Evolutionary conservation across 2,888 invertebrate species (phyloP).

Genomic region (Lumbricus terrestris): DNA sequence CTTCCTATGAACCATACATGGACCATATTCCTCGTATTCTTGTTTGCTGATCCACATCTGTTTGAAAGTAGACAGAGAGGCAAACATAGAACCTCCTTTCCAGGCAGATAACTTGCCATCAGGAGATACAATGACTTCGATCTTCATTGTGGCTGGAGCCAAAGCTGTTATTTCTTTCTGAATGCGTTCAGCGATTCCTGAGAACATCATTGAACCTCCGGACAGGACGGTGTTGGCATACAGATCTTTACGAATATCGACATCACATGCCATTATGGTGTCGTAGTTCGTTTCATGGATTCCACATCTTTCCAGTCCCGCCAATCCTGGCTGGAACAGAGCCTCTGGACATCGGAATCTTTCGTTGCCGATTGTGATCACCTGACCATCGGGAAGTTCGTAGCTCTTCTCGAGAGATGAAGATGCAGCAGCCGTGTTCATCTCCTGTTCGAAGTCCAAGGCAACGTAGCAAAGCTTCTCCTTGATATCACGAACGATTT

Average conservation of each 20-base stretch:
- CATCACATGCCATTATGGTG: constrained; percentile 58
- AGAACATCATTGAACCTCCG: constrained; percentile 94
- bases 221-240: constrained; percentile 81
- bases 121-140: constrained; percentile 81
- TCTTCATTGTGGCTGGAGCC: constrained; percentile 68
- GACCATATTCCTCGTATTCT: constrained; percentile 85
- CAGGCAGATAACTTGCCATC: constrained; percentile 97
- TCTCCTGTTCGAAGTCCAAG: too few species aligned
- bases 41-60: constrained; percentile 96
- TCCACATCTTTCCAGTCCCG: constrained; percentile 49
- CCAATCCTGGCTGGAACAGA: constrained; percentile 57
- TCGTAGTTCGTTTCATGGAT: constrained; percentile 49
- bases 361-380: too few species aligned
- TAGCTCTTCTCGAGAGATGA: too few species aligned
- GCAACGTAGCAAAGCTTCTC: too few species aligned
- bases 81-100: constrained; percentile 96
- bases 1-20: constrained; percentile 92
- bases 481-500: too few species aligned
- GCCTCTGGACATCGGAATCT: too few species aligned
- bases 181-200: constrained; percentile 94
- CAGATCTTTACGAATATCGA: constrained; percentile 58
- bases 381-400: too few species aligned
- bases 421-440: too few species aligned
- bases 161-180: constrained; percentile 93
- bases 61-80: constrained; percentile 84